Base-by-base conservation (phyloP, 2,113 vertebrate genomes). In the Peromyscus leucopus region DNA sequence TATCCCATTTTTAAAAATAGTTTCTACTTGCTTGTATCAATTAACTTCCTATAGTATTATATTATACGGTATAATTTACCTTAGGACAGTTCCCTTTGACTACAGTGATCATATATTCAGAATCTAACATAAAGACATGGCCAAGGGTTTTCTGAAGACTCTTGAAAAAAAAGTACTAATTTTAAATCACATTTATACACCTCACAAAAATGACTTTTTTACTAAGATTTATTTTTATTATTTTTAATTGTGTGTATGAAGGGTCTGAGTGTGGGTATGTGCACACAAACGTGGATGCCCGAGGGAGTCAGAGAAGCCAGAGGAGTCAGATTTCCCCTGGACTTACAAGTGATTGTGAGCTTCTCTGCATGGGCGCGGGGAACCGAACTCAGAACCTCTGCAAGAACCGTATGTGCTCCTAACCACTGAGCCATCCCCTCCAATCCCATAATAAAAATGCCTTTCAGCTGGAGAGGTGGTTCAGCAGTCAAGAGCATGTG, bases 161-260 rank as follows among this genome's bases (percentile, higher is more conserved):
- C 76, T 67, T 91, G 9, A 83, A 96, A 93, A 96, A 59, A 65
- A 19, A 10, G 4, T 46, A 72, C 76, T 39, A 71, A 76, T 85
- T 7, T 80, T 71, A 92, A 89, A 72, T 65, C 71, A 55, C 9
- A 80, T 42, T 82, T 71, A n/a, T 76, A 79, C 36, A 76, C 55
- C 42, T 83, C 63, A 65, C 93, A 96, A 94, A 84, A 95, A 46
- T 96, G 39, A 24, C 12, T 92, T 31, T 10, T 91, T 69, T 74
- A 42, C 46, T 46, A 46, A 85, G 55, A 83, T 61, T 63, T 39
- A 24, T 17, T 84, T 28, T 28, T 42, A 16, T 31, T 84, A 63
- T 63, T 63, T 42, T 84, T 63, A 84, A 19, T 42, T 42, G 17
- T 84, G 6, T 84, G 24, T 63, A 42, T 63, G 80, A 42, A 59